Percentiles rank a stretch among this genome's conserved stretches.
Conservation (phyloP, 2,797 vertebrate genomes). For the Syngnathus acus region DNA sequence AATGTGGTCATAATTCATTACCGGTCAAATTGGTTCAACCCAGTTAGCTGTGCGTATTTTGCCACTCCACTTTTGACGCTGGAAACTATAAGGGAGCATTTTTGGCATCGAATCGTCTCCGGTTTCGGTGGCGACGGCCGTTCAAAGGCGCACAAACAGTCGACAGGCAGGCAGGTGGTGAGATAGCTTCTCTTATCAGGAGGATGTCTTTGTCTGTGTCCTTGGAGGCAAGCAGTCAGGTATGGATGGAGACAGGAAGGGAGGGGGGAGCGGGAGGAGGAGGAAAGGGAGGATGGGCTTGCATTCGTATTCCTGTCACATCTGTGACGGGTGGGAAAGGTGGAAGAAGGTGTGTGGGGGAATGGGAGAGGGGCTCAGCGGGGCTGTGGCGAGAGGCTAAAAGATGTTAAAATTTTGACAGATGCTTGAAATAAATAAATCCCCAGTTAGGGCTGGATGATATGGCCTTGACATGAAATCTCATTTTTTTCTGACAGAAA, state of each 20-base stretch:
- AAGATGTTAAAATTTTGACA: slow-evolving; percentile 8
- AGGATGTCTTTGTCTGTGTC: slow-evolving; percentile 72
- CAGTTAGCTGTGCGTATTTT: not conserved
- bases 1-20: not conserved
- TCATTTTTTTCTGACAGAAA: not conserved
- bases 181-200: slow-evolving; percentile 57
- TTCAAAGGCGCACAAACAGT: slow-evolving; percentile 49
- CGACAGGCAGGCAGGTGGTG: slow-evolving; percentile 42
- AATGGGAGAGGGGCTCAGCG: slow-evolving; percentile 29
- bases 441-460: not conserved
- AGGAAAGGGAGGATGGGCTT: slow-evolving; percentile 26
- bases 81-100: slow-evolving; percentile 25
- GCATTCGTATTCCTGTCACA: slow-evolving; percentile 73
- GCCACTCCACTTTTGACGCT: not conserved
- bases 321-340: slow-evolving; percentile 49
- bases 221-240: slow-evolving; percentile 66
- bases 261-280: slow-evolving; percentile 21
- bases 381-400: slow-evolving; percentile 51
- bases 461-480: not conserved
- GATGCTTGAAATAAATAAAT: slow-evolving; percentile 6
- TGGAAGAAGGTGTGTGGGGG: slow-evolving; percentile 26
- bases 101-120: slow-evolving; percentile 23
- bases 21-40: not conserved
- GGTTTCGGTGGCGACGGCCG: slow-evolving; percentile 14
- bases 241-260: slow-evolving; percentile 43